These are phyloP conservation scores for Malaclemys terrapin DNA, from an alignment of 2,113 vertebrate genomes.

Conservation along the genomic window DNA sequence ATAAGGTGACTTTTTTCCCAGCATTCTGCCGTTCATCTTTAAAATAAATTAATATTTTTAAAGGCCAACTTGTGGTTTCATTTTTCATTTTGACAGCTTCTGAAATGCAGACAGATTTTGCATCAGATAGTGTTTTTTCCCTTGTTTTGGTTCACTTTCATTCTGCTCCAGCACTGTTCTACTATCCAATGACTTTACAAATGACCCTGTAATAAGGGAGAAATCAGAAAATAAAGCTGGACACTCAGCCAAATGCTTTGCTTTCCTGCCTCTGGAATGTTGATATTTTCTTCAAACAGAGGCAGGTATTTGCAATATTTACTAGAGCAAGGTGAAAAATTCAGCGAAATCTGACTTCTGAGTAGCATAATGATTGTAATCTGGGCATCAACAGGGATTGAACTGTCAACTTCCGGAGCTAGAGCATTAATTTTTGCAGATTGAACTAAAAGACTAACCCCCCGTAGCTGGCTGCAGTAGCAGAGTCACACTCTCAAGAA, in stretches of 20 bases:
- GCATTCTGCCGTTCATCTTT: slow-evolving; percentile 61
- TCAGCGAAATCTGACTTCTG: neutral
- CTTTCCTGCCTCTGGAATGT: neutral
- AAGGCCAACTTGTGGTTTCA: slow-evolving; percentile 78
- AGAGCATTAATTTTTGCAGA: neutral
- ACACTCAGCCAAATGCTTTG: neutral
- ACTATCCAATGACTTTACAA: slow-evolving; percentile 29
- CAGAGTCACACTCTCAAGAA: neutral
- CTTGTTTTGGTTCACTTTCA: slow-evolving; percentile 22
- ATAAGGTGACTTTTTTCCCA: slow-evolving; percentile 61
- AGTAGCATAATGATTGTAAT: neutral
- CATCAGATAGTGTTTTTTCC: slow-evolving; percentile 24
- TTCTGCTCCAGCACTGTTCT: slow-evolving; percentile 42
- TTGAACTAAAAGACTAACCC: neutral
- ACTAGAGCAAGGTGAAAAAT: neutral
- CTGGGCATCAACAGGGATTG: neutral
- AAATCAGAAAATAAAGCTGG: slow-evolving; percentile 25
- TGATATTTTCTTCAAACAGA: neutral
- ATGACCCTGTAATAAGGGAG: slow-evolving; percentile 16
- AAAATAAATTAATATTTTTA: slow-evolving; percentile 83
- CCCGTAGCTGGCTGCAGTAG: neutral
- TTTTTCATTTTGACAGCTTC: slow-evolving; percentile 83
- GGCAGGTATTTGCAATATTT: neutral
- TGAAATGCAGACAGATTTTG: slow-evolving; percentile 76
- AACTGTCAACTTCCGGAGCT: neutral